A percentile compares a stretch with the other conserved stretches of the same genome.
These are phyloP conservation scores for Sparus aurata DNA, from an alignment of 2,797 vertebrate genomes.

Conservation along the genomic window DNA sequence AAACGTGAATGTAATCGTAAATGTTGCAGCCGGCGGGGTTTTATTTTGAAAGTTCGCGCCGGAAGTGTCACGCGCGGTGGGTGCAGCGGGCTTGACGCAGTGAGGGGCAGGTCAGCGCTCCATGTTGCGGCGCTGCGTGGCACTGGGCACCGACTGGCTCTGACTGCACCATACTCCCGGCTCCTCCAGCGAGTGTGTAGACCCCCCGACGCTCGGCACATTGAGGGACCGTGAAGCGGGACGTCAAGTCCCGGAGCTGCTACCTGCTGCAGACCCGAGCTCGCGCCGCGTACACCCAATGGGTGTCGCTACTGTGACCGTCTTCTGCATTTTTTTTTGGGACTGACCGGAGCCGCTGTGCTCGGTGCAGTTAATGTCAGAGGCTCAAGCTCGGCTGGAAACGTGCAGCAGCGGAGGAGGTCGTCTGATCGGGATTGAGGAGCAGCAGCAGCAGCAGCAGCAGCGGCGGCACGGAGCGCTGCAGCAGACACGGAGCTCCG, in stretches of 20 bases:
- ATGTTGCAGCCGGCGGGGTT: fast-evolving
- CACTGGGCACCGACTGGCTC: constrained; percentile 66
- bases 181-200: constrained; percentile 37
- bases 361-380: constrained; percentile 63
- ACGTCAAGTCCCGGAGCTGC: constrained; percentile 33
- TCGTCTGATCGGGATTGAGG: constrained; percentile 28
- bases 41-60: constrained; percentile 63
- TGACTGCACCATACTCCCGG: constrained; percentile 40
- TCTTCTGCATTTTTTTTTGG: constrained; percentile 14
- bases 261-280: constrained; percentile 63
- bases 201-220: constrained; percentile 22
- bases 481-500: constrained; percentile 37
- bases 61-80: constrained; percentile 13
- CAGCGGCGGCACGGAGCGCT: constrained; percentile 61
- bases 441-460: constrained; percentile 39
- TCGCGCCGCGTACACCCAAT: constrained; percentile 44
- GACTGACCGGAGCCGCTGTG: constrained; percentile 41
- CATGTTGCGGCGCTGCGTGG: constrained; percentile 83
- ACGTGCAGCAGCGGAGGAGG: constrained; percentile 24
- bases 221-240: constrained; percentile 16
- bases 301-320: constrained; percentile 65
- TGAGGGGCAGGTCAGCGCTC: constrained; percentile 61
- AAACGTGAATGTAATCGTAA: too few relatives aligned
- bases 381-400: constrained; percentile 30
- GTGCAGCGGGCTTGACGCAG: constrained; percentile 40